Base-by-base conservation (phyloP, 1,140 invertebrate genomes). In the Tenebrio molitor region DNA sequence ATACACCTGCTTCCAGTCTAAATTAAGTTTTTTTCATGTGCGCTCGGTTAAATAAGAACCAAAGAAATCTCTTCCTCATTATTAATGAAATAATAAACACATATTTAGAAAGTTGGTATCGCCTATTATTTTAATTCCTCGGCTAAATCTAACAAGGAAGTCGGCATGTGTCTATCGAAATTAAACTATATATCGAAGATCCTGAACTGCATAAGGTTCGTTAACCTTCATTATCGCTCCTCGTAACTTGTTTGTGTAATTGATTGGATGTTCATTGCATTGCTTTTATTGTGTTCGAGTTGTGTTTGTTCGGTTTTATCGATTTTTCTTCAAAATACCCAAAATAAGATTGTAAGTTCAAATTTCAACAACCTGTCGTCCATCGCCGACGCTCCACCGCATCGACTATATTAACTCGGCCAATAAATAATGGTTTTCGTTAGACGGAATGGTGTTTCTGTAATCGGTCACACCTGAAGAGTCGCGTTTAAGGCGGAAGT, bases 201-300 rank as follows among this genome's bases (percentile, higher is more conserved):
- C 29, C 14, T 58, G 50, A 29, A 58, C 50, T 58, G 50, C 50
- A 58, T 58, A 29, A 58, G 15, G 50, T 58, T 58, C 50, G 50
- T 58, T 58, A 58, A 58, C 50, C 50, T 58, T 58, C 50, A 58
- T 58, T 58, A 58, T 58, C 50, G 23, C 50, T 58, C 50, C 29
- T 58, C 50, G 29, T 58, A 58, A 58, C 50, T 25, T 58, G 50
- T 58, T 58, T 58, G 50, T 58, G 23, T 58, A 58, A 58, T 58
- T 58, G 50, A 58, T 58, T 58, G 50, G 29, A 58, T 14, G 50
- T 58, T 58, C 23, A 29, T 58, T 58, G 23, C 50, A 33, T 58
- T 58, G 23, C 10, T n/a, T 29, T 29, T 39, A 12, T 39, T 39
- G 36, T 39, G 36, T 39, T 17, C 46, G 8, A 21, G 3, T 19